Evolutionary conservation across 2,113 vertebrate genomes (phyloP).

Genomic region (Leptosomus discolor): DNA sequence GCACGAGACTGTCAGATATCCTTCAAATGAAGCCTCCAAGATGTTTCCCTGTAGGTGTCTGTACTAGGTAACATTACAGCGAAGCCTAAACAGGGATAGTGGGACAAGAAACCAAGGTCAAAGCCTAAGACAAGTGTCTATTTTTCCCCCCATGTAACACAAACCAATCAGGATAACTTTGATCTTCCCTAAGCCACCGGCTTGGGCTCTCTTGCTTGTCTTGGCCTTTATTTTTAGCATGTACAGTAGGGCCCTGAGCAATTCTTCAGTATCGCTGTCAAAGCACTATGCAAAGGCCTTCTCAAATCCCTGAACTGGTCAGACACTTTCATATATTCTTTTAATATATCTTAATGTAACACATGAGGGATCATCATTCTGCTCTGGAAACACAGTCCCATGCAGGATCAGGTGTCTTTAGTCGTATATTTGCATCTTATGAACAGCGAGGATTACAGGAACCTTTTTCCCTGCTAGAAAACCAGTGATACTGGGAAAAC

Average conservation of each 20-base stretch:
- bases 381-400: not conserved
- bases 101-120: not conserved
- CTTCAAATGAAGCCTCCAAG: not conserved
- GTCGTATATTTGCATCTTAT: not conserved
- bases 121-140: not conserved
- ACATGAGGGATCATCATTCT: not conserved
- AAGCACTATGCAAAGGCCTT: not conserved
- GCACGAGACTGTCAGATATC: not conserved
- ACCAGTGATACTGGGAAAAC: not conserved
- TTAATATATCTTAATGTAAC: not conserved
- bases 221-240: not conserved
- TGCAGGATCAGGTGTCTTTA: not conserved
- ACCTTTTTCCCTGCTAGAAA: not conserved
- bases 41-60: not conserved
- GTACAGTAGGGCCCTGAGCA: not conserved
- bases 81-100: not conserved
- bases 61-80: not conserved
- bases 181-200: not conserved
- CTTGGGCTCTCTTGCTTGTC: not conserved
- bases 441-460: not conserved
- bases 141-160: not conserved
- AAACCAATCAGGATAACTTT: not conserved
- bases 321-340: not conserved
- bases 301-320: not conserved
- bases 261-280: not conserved